Base-by-base conservation (phyloP, 1,140 invertebrate species). In the Solen grandis region DNA sequence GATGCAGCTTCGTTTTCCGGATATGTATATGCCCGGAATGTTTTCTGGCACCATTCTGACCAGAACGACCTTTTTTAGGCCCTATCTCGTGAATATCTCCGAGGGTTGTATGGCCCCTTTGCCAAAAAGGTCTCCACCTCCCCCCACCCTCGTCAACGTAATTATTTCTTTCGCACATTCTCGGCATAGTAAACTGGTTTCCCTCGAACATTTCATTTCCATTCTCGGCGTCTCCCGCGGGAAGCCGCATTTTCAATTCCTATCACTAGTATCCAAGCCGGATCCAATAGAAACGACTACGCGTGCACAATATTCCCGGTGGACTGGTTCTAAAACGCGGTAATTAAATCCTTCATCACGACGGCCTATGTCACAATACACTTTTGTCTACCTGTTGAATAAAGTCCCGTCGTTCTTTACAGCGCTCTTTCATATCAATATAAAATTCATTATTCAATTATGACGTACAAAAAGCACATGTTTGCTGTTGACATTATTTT, bases 61-160 rank as follows among this genome's bases (percentile, higher is more conserved):
- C 52, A 8, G 54, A 25, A 3, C 54, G 63, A 14, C 10, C 3
- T 27, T 38, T 31, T 10, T 59, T 27, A 3, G 27, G 63, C 13
- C 10, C 2, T 31, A 25, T 31, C 22, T 59, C 65, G n/a, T 57
- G 59, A 46, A 69, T 29, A 55, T 78, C 75, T 16, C 55, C 52
- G 14, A 68, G 16, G 14, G 75, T 78, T 14, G 75, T 78, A 25
- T 69, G 75, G 1, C 75, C 75, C 16, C 75, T 41, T n/a, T 78
- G 75, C 75, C 75, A 78, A 29, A 78, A 78, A 4, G 75, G 75
- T 16, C 75, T 50, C 75, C 75, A 78, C 60, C 69, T 78, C n/a
- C 22, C 65, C n/a, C 50, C 65, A 1, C 59, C 75, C 14, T 76
- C 60, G 5, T 13, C 35, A 46, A 46, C 41, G 19, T 46, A 46